Evolutionary conservation across 2,113 vertebrate genomes (phyloP).

Genomic region (Circaetus cinerascens): DNA sequence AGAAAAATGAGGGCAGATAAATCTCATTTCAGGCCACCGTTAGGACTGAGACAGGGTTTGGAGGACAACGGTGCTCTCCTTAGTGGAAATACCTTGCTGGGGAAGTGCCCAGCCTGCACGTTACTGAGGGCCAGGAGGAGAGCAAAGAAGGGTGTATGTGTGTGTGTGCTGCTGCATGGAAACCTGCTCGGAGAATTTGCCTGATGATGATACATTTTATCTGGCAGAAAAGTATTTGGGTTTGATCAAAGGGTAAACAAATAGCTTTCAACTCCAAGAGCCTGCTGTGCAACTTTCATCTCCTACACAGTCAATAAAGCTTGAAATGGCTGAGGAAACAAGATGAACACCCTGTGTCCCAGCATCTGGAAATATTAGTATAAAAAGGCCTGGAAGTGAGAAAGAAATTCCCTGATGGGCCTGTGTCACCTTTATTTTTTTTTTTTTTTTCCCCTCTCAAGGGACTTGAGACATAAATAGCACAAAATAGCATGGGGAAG

Average conservation of each 20-base stretch:
- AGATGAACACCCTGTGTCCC: not conserved
- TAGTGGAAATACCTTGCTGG: not conserved
- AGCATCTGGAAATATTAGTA: not conserved
- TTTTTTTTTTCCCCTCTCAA: not conserved
- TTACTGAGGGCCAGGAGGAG: not conserved
- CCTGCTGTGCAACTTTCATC: not conserved
- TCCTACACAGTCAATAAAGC: not conserved
- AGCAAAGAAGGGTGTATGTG: fast-evolving
- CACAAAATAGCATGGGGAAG: not conserved
- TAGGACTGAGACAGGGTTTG: not conserved
- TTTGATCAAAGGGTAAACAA: conserved; percentile 47
- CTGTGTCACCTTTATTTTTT: not conserved
- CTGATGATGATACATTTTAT: not conserved
- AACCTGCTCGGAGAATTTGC: not conserved
- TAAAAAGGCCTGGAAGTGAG: not conserved
- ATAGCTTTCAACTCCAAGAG: not conserved
- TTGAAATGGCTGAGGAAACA: not conserved
- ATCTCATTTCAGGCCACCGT: not conserved
- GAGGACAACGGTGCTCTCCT: not conserved
- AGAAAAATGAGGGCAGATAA: not conserved
- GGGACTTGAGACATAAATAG: not conserved
- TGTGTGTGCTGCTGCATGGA: not conserved
- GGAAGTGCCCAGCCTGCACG: not conserved
- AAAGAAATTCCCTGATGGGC: not conserved
- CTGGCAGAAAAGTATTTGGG: not conserved